These are phyloP conservation scores for Poeciliopsis occidentalis DNA, from an alignment of 2,113 vertebrate genomes.

Conservation along the genomic window DNA sequence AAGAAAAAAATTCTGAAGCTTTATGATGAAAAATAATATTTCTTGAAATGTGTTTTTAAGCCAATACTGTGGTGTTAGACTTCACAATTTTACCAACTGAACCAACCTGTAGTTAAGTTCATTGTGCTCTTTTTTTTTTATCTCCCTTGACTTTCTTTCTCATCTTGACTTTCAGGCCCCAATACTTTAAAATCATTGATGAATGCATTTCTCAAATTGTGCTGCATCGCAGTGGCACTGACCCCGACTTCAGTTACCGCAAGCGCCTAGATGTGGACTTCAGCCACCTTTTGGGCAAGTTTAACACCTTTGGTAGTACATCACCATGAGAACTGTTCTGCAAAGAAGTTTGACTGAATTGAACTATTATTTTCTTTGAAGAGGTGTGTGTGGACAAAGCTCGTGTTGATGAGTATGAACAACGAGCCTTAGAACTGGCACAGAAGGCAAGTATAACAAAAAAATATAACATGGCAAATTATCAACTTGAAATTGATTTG, in stretches of 20 bases:
- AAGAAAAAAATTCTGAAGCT: neutral
- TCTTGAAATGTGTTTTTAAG: neutral
- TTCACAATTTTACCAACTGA: neutral
- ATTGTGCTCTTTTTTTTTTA: neutral
- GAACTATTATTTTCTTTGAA: constrained; percentile 65
- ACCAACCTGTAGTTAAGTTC: neutral
- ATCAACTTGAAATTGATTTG: neutral
- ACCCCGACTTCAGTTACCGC: constrained; percentile 95
- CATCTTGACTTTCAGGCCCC: constrained; percentile 80
- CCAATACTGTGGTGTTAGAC: neutral
- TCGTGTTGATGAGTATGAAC: constrained; percentile 88
- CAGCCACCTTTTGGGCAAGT: constrained; percentile 90
- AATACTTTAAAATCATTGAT: constrained; percentile 98
- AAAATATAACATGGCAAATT: neutral
- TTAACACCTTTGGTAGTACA: neutral
- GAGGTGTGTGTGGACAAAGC: constrained; percentile 91
- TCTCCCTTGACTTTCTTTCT: constrained; percentile 17
- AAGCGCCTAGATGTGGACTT: constrained; percentile 95
- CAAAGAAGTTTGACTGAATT: neutral
- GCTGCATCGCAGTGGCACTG: constrained; percentile 91
- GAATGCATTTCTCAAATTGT: constrained; percentile 97
- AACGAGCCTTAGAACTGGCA: constrained; percentile 84
- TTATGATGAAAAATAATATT: neutral
- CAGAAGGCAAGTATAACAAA: constrained; percentile 84
- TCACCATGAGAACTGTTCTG: neutral